A percentile compares a stretch with the other conserved stretches of the same genome.
phyloP scores from a whole-genome alignment of 2,888 invertebrate species.

The Oegoconia quadripuncta region DNA sequence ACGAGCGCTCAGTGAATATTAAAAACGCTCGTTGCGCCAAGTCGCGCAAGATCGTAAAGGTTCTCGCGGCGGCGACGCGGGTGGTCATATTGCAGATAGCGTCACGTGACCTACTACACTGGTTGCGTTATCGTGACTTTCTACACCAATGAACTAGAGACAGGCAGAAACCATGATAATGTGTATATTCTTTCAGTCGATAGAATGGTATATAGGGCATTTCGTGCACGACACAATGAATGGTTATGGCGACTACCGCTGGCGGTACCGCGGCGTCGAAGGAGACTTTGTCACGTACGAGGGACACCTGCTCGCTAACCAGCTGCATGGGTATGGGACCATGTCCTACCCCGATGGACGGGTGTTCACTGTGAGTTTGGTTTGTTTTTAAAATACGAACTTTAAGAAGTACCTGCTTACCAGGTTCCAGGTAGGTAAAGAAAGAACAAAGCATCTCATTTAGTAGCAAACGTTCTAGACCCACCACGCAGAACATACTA shows the following conservation, averaged over 20 bases:
- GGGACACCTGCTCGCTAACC: slow-evolving; percentile 71
- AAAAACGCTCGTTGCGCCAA: too few relatives aligned
- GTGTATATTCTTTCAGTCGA: slow-evolving; percentile 35
- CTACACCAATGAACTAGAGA: too few relatives aligned
- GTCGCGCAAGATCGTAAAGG: too few relatives aligned
- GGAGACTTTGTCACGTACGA: slow-evolving; percentile 56
- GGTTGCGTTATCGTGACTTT: too few relatives aligned
- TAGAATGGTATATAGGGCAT: slow-evolving; percentile 64
- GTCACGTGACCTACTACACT: too few relatives aligned
- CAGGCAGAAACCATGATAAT: too few relatives aligned
- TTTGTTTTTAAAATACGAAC: background rate
- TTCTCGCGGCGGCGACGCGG: too few relatives aligned
- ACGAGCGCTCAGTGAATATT: too few relatives aligned
- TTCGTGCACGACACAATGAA: slow-evolving; percentile 69
- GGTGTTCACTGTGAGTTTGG: slow-evolving; percentile 46
- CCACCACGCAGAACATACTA: too few relatives aligned
- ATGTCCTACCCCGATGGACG: slow-evolving; percentile 71
- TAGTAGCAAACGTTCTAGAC: too few relatives aligned
- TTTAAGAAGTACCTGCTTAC: background rate
- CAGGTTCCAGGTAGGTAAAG: background rate
- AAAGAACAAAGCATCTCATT: too few relatives aligned
- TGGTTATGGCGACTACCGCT: slow-evolving; percentile 67
- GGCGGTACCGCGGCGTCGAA: slow-evolving; percentile 40
- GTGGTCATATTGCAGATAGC: too few relatives aligned
- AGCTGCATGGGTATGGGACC: slow-evolving; percentile 74